phyloP scores from a whole-genome alignment of 2,797 vertebrate genomes.

The Pygocentrus nattereri region DNA sequence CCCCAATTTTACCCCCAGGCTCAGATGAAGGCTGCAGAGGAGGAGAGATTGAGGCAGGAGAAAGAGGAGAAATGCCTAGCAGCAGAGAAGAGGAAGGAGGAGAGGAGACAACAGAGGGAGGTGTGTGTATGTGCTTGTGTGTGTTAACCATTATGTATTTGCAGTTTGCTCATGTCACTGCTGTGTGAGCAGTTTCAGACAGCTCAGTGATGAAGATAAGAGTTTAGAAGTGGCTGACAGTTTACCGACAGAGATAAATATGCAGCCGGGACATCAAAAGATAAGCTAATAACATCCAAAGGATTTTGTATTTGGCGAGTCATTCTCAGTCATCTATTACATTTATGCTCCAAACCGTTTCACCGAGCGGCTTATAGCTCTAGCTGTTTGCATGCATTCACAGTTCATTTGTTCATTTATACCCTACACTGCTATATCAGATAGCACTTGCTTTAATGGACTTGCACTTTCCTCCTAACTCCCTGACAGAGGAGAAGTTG shows the following conservation, averaged over 20 bases:
- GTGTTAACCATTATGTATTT: background rate
- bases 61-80: conserved; percentile 70
- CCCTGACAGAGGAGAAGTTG: background rate
- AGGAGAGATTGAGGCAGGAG: conserved; percentile 80
- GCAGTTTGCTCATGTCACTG: background rate
- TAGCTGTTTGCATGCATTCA: background rate
- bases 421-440: background rate
- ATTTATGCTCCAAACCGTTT: too few relatives aligned
- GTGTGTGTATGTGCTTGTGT: conserved; percentile 14
- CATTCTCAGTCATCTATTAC: background rate
- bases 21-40: conserved; percentile 85
- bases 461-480: background rate
- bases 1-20: conserved; percentile 74
- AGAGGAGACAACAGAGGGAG: conserved; percentile 39
- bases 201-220: background rate
- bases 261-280: background rate
- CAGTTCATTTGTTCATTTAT: conserved; percentile 1
- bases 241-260: background rate
- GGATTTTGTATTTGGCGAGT: background rate
- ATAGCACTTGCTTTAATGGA: background rate
- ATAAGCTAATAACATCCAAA: background rate
- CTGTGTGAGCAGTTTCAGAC: background rate
- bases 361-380: background rate
- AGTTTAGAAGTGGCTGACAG: background rate
- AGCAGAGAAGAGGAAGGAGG: conserved; percentile 36